Evolutionary conservation across 2,888 invertebrate genomes (phyloP).

Genomic region (Gnatocerus cornutus): DNA sequence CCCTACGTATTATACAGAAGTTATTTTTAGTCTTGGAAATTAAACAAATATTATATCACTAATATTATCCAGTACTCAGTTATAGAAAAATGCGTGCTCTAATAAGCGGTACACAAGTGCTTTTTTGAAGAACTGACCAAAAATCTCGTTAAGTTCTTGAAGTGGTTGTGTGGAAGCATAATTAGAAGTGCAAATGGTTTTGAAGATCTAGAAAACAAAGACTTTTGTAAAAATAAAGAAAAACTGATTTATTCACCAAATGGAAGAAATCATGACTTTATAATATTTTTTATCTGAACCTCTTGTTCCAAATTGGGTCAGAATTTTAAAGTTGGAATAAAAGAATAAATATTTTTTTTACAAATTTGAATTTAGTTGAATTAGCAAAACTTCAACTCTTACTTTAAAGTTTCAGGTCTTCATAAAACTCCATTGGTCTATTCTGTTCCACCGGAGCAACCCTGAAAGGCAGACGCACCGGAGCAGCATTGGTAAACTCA

Average conservation of each 20-base stretch:
- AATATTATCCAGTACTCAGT: too few relatives aligned
- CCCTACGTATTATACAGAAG: too few relatives aligned
- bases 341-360: neutral
- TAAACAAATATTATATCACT: too few relatives aligned
- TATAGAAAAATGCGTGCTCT: too few relatives aligned
- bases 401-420: neutral
- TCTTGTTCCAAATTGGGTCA: too few relatives aligned
- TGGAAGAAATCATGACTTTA: too few relatives aligned
- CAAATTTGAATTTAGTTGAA: neutral
- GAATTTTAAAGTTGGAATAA: neutral
- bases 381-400: neutral
- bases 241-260: too few relatives aligned
- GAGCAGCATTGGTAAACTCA: neutral
- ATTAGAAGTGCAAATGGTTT: neutral
- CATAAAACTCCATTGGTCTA: neutral
- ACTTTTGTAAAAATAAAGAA: too few relatives aligned
- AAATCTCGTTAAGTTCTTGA: constrained; percentile 1
- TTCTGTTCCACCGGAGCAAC: neutral
- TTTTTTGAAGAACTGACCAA: neutral
- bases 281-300: too few relatives aligned
- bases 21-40: too few relatives aligned
- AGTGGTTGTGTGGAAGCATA: neutral
- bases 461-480: neutral
- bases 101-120: too few relatives aligned
- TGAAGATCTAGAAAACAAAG: neutral